Percentiles rank a stretch among this genome's conserved stretches.
phyloP scores from a whole-genome alignment of 2,888 invertebrate genomes.

The Philaethria dido region DNA sequence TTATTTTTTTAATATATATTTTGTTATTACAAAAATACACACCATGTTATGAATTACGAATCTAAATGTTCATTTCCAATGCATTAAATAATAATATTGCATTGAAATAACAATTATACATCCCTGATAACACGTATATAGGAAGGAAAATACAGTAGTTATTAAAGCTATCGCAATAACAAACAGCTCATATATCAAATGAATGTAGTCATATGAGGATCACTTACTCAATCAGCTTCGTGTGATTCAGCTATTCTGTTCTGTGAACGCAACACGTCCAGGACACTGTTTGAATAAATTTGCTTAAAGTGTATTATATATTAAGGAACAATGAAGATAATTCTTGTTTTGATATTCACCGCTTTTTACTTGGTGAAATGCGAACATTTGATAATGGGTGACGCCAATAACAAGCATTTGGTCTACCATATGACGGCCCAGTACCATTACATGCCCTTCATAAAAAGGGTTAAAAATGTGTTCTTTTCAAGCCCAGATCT shows the following conservation, averaged over 20 bases:
- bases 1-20: neutral
- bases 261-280: constrained; percentile 33
- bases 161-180: constrained; percentile 6
- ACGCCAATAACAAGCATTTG: constrained; percentile 50
- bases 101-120: neutral
- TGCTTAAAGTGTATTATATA: constrained; percentile 38
- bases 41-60: no score
- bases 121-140: neutral
- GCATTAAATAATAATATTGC: neutral
- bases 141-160: constrained; percentile 6
- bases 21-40: no score
- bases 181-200: neutral
- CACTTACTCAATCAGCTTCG: constrained; percentile 35
- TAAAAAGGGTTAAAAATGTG: constrained; percentile 56
- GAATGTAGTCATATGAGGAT: constrained; percentile 24
- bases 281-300: constrained; percentile 43
- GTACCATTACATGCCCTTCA: constrained; percentile 54
- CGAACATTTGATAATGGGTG: constrained; percentile 57
- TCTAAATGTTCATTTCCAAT: no score
- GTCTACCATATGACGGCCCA: constrained; percentile 52
- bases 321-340: constrained; percentile 48
- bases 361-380: constrained; percentile 45
- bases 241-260: constrained; percentile 34
- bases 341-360: constrained; percentile 46
- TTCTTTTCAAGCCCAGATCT: constrained; percentile 56